A percentile compares a stretch with the other conserved stretches of the same genome.
Conservation (phyloP, 2,888 invertebrate species). For the Keiferia lycopersicella region DNA sequence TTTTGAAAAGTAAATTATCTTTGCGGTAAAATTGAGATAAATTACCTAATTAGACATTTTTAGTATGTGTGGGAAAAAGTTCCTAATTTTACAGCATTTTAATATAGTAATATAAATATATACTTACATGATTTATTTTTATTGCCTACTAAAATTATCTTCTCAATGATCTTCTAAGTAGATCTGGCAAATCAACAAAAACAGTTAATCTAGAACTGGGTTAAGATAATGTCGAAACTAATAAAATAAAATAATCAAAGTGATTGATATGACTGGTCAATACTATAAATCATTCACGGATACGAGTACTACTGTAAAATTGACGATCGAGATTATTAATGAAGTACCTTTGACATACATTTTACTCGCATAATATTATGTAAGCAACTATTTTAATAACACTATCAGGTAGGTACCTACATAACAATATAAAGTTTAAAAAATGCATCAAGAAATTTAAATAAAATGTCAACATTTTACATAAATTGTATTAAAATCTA, state of each 20-base stretch:
- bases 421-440: too few species aligned
- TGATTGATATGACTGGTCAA: conserved; percentile 52
- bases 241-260: conserved; percentile 23
- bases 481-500: too few species aligned
- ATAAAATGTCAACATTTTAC: too few species aligned
- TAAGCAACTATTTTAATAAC: background rate
- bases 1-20: too few species aligned
- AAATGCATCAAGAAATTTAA: too few species aligned
- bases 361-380: conserved; percentile 14
- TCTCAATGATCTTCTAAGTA: background rate
- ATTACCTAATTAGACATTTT: too few species aligned
- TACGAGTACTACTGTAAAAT: conserved; percentile 47
- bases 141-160: background rate
- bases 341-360: conserved; percentile 66
- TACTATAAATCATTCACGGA: conserved; percentile 53
- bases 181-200: background rate
- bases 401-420: too few species aligned
- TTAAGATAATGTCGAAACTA: conserved; percentile 22
- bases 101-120: too few species aligned
- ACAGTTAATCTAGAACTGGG: conserved; percentile 22
- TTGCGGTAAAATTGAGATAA: too few species aligned
- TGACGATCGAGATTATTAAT: conserved; percentile 51
- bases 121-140: too few species aligned
- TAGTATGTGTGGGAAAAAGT: too few species aligned
- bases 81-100: too few species aligned